Percentiles rank a stretch among this genome's conserved stretches.
Evolutionary conservation across 2,797 vertebrate species (phyloP).

Genomic region (Corythornis leucogaster): DNA sequence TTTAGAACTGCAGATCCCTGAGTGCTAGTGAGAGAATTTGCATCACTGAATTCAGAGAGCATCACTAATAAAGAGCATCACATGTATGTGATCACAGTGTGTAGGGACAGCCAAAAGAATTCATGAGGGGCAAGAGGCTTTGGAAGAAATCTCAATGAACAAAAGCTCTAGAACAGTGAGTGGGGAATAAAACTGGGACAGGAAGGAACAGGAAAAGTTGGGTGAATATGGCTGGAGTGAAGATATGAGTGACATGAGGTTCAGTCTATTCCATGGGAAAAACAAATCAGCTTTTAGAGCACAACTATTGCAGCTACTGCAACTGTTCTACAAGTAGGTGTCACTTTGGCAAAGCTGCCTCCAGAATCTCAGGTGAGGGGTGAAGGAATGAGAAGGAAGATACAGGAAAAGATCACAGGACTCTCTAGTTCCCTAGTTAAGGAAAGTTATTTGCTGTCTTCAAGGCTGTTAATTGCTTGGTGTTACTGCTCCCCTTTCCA

Average conservation of each 20-base stretch:
- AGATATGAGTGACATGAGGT: background rate
- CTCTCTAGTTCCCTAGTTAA: background rate
- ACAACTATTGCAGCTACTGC: background rate
- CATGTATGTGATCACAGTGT: background rate
- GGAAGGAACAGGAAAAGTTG: background rate
- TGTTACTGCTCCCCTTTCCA: background rate
- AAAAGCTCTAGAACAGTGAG: background rate
- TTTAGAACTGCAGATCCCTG: background rate
- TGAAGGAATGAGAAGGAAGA: background rate
- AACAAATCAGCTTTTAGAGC: background rate
- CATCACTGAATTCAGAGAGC: background rate
- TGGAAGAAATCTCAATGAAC: background rate
- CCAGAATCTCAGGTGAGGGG: background rate
- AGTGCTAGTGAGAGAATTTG: background rate
- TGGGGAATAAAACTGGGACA: background rate
- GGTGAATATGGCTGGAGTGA: background rate
- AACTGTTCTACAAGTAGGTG: background rate
- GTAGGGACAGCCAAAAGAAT: background rate
- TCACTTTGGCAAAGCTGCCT: background rate
- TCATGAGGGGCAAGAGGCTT: background rate
- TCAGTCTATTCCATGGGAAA: background rate
- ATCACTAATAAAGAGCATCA: background rate
- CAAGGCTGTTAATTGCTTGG: rapidly evolving
- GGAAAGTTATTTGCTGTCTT: background rate
- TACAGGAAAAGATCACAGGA: background rate